Percentiles rank a stretch among this genome's conserved stretches.
Conservation (phyloP, 37 sponge, comb jelly and placozoan genomes). For the Beroe ovata region DNA sequence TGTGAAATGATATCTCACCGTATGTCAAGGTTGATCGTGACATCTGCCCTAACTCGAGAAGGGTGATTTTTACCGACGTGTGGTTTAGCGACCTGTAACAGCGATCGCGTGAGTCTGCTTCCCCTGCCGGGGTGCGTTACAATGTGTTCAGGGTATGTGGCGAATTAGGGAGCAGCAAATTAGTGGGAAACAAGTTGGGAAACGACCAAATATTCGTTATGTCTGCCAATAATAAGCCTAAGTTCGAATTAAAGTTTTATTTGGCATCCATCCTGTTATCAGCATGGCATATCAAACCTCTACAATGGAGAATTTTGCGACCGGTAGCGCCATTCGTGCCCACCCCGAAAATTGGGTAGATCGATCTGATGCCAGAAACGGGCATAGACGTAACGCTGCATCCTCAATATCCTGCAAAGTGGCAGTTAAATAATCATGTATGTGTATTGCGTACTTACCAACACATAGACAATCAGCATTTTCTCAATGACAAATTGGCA, state of each 20-base stretch:
- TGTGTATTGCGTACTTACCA: neutral
- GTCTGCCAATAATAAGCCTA: too few species aligned
- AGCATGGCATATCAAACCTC: slow-evolving; percentile 75
- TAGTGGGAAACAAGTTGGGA: neutral
- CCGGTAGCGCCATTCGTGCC: slow-evolving; percentile 93
- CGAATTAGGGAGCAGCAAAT: neutral
- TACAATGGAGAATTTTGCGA: slow-evolving; percentile 77
- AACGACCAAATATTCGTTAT: too few species aligned
- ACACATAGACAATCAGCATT: slow-evolving; percentile 20
- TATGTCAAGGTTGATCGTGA: slow-evolving; percentile 78
- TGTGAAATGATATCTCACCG: neutral
- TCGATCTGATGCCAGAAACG: slow-evolving; percentile 84
- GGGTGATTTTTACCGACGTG: slow-evolving; percentile 90
- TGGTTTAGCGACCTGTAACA: slow-evolving; percentile 81
- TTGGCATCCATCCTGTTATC: too few species aligned
- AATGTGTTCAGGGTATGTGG: slow-evolving; percentile 35
- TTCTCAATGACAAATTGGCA: neutral
- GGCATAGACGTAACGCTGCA: slow-evolving; percentile 82
- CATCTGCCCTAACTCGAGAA: slow-evolving; percentile 90
- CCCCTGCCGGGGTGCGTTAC: slow-evolving; percentile 67
- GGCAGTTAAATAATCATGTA: too few species aligned
- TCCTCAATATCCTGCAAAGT: slow-evolving; percentile 86
- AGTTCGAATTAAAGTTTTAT: too few species aligned
- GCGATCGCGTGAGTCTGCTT: slow-evolving; percentile 26
- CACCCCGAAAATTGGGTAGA: slow-evolving; percentile 89